Conservation (phyloP, 2,797 vertebrate genomes). For the Triplophysa yarkandensis region DNA sequence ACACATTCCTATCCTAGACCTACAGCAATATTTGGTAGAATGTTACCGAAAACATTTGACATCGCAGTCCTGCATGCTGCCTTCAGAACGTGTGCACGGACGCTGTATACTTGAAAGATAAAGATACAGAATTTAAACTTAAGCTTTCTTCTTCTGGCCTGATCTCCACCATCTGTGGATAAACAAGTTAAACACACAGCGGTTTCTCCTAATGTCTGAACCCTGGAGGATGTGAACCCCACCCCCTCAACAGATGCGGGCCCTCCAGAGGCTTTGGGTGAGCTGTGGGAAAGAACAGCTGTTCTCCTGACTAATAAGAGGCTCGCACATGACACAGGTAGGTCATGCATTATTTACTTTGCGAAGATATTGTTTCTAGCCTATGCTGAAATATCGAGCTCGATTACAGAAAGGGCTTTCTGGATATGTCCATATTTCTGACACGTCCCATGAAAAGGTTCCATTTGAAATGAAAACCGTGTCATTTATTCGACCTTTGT, state of each 20-base stretch:
- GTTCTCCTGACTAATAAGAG: slow-evolving; percentile 78
- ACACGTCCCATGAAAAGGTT: not conserved
- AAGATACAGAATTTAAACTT: slow-evolving; percentile 51
- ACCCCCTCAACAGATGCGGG: slow-evolving; percentile 77
- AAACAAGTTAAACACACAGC: slow-evolving; percentile 79
- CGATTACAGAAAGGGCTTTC: slow-evolving; percentile 20
- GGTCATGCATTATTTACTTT: slow-evolving; percentile 80
- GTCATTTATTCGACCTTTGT: too few species aligned
- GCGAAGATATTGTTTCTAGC: slow-evolving; percentile 42
- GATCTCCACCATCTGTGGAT: slow-evolving; percentile 75
- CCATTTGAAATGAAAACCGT: not conserved
- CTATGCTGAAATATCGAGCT: slow-evolving; percentile 25
- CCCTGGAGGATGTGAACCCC: slow-evolving; percentile 66
- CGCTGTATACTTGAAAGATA: slow-evolving; percentile 41
- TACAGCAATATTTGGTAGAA: slow-evolving; percentile 16
- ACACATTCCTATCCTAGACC: slow-evolving; percentile 21
- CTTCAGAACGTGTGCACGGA: not conserved
- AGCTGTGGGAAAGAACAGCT: slow-evolving; percentile 74
- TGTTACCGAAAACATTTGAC: slow-evolving; percentile 8
- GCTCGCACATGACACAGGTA: slow-evolving; percentile 71
- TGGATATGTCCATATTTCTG: not conserved
- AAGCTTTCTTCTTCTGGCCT: slow-evolving; percentile 50
- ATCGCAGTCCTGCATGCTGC: not conserved
- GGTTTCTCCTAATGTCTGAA: slow-evolving; percentile 75
- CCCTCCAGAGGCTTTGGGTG: slow-evolving; percentile 74